phyloP scores from a whole-genome alignment of 2,888 invertebrate species.

The Parasteatoda lunata region DNA sequence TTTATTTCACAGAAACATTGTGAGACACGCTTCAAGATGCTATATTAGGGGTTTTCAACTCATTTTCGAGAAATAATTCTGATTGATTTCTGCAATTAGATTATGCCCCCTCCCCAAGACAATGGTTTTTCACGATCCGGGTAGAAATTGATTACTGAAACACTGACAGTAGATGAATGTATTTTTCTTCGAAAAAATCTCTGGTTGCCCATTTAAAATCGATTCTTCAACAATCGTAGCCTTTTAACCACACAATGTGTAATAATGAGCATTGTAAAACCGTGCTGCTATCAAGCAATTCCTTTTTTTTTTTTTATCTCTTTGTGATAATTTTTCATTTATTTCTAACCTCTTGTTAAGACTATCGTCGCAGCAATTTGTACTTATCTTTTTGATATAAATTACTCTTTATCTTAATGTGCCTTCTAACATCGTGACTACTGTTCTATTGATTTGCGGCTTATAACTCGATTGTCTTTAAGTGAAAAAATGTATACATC shows the following conservation, averaged over 20 bases:
- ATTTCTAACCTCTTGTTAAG: conserved; percentile 57
- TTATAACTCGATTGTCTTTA: not conserved
- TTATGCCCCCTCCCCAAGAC: conserved; percentile 47
- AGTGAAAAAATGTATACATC: not conserved
- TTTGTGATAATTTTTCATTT: conserved; percentile 51
- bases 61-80: not conserved
- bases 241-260: conserved; percentile 67
- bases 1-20: too few species aligned
- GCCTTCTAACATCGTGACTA: conserved; percentile 45
- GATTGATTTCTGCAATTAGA: conserved; percentile 39
- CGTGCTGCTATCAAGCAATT: conserved; percentile 44
- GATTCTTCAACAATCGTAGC: conserved; percentile 59
- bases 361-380: conserved; percentile 59
- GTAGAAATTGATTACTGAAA: conserved; percentile 58
- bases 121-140: conserved; percentile 59
- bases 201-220: conserved; percentile 48
- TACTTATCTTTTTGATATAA: conserved; percentile 38
- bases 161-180: conserved; percentile 55
- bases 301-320: conserved; percentile 28
- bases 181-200: conserved; percentile 47
- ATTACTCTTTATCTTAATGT: conserved; percentile 33
- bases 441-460: conserved; percentile 42
- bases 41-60: not conserved
- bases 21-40: too few species aligned
- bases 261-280: conserved; percentile 65